Base-by-base conservation (phyloP, 2,888 invertebrate genomes). In the Tromatobia lineatoria region DNA sequence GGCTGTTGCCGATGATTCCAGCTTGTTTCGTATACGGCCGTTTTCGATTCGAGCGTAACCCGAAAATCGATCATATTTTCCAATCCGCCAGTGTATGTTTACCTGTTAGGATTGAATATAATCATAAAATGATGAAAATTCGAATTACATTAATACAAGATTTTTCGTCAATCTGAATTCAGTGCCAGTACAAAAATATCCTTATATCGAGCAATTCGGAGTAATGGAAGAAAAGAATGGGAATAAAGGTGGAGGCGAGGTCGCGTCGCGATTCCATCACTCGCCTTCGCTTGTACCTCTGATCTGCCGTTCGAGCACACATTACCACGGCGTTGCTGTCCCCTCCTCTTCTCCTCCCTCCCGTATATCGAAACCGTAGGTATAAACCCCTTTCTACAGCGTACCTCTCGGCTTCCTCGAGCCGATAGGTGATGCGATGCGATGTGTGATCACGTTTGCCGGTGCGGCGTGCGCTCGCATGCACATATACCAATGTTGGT, bases 361-460 rank as follows among this genome's bases (percentile, higher is more conserved):
- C n/a, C 45, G 25, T 57, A 59, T 66, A 42, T 38, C 52, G 47
- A 38, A 29, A 64, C 15, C 47, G 11, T 45, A 45, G 20, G 61
- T 73, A 57, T 54, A 71, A 10, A 23, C 38, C 52, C 52, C 52
- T 34, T 70, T 52, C 25, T 34, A 29, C 57, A 18, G 23, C 57
- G 57, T 57, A n/a, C 71, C 38, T 71, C 57, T 54, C 54, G 25
- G 42, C 13, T 3, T 25, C 15, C 47, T n/a, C 59, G 54, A 45
- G 13, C 50, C 47, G 71, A 79, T 85, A 78, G 71, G 70, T 74
- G 84, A 81, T 78, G 64, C 64, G 64, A 47, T 67, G 64, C 76
- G 73, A 85, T 79, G 79, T 79, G 85, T 82, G 85, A 84, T 84
- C 80, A 75, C 81, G 71, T 84, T 84, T 74, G 80, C 67, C 66